Conservation (phyloP, 1,140 invertebrate species). For the Pollicipes pollicipes region DNA sequence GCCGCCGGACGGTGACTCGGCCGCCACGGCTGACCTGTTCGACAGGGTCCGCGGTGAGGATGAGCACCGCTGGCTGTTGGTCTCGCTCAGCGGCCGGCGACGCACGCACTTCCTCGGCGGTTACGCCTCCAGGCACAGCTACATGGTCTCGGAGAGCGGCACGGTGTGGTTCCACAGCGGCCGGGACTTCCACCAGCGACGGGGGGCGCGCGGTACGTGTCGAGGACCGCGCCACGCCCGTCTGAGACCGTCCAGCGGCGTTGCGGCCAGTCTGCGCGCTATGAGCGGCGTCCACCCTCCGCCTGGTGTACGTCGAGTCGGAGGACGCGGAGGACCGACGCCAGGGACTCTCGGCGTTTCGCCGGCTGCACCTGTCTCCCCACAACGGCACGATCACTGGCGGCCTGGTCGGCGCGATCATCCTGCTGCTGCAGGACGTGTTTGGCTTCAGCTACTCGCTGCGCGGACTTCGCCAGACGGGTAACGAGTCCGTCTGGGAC, state of each 20-base stretch:
- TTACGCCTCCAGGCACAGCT: background rate
- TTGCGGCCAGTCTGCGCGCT: background rate
- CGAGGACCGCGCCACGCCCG: background rate
- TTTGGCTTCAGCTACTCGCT: background rate
- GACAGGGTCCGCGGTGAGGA: background rate
- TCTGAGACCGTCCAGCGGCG: too few relatives aligned
- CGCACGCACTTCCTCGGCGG: background rate
- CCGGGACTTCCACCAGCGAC: background rate
- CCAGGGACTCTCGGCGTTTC: too few relatives aligned
- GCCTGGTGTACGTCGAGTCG: background rate
- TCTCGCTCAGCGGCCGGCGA: background rate
- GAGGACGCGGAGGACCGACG: too few relatives aligned
- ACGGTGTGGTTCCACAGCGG: background rate
- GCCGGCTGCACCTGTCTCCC: background rate
- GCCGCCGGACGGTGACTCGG: background rate
- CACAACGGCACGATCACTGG: background rate
- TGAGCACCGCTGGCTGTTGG: background rate
- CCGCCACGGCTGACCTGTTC: background rate
- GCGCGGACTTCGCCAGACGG: background rate
- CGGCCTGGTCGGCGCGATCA: background rate
- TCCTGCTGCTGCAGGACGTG: background rate
- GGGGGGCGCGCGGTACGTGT: background rate
- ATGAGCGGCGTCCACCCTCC: background rate
- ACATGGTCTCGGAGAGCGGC: background rate
- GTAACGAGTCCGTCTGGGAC: background rate